Conservation (phyloP, 2,888 invertebrate species). For the Drosophila mimetica region DNA sequence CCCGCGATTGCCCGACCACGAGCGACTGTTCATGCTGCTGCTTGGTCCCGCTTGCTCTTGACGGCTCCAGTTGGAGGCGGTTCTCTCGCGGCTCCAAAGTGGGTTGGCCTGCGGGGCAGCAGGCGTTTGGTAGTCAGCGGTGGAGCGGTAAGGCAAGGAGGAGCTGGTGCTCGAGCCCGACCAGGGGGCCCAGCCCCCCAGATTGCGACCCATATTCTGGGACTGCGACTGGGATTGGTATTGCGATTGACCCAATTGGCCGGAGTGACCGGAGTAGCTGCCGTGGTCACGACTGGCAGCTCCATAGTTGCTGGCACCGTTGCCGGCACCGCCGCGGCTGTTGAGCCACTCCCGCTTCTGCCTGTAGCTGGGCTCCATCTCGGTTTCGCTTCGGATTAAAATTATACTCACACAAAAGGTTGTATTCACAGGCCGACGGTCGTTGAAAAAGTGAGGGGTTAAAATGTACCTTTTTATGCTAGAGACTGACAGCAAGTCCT, state of each 20-base stretch:
- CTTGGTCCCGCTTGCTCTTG: not conserved
- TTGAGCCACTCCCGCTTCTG: constrained; percentile 4
- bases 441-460: not conserved
- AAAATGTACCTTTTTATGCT: not conserved
- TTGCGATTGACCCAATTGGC: not conserved
- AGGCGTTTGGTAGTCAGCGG: not conserved
- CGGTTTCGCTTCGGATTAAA: too few species aligned
- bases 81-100: constrained; percentile 1
- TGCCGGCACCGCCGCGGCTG: not conserved
- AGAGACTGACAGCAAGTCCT: constrained; percentile 12
- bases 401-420: not conserved
- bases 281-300: not conserved
- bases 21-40: not conserved
- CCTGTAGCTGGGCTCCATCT: constrained; percentile 11
- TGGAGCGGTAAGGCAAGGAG: not conserved
- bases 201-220: not conserved
- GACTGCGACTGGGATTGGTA: not conserved
- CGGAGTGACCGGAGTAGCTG: constrained; percentile 1
- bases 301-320: not conserved
- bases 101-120: not conserved
- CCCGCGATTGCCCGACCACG: constrained; percentile 6
- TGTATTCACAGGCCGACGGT: not conserved
- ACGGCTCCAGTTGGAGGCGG: not conserved
- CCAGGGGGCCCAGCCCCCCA: constrained; percentile 9
- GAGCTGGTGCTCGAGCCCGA: not conserved